Evolutionary conservation across 2,888 invertebrate species (phyloP).

Genomic region (Philaethria dido): DNA sequence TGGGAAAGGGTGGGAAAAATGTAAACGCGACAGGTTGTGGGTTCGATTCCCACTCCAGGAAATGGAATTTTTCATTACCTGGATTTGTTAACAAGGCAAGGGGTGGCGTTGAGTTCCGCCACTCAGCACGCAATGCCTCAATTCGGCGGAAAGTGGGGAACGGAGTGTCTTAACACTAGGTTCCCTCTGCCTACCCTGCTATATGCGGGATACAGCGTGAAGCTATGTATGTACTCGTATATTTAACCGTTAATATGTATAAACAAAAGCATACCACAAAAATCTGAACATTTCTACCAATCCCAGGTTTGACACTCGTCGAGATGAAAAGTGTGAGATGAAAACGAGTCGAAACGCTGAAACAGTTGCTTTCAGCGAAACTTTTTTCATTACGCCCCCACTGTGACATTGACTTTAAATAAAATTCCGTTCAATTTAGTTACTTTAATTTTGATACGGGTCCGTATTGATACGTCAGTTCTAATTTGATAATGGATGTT

Average conservation of each 20-base stretch:
- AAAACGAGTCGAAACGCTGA: slow-evolving; percentile 13
- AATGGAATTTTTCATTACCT: too few relatives aligned
- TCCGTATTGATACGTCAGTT: neutral
- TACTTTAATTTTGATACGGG: slow-evolving; percentile 1
- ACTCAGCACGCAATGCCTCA: too few relatives aligned
- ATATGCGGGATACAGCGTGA: too few relatives aligned
- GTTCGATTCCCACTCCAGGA: too few relatives aligned
- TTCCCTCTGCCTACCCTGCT: too few relatives aligned
- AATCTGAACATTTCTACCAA: neutral
- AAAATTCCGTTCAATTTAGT: slow-evolving; percentile 24
- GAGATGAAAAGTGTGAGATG: slow-evolving; percentile 21
- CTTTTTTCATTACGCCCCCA: slow-evolving; percentile 42
- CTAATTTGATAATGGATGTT: neutral
- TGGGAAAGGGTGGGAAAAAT: too few relatives aligned
- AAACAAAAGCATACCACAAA: neutral
- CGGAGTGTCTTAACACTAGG: too few relatives aligned
- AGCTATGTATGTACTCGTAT: neutral
- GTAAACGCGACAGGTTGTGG: too few relatives aligned
- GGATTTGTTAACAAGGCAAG: too few relatives aligned
- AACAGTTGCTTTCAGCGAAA: slow-evolving; percentile 32
- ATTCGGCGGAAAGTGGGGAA: too few relatives aligned
- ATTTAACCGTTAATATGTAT: too few relatives aligned
- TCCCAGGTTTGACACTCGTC: slow-evolving; percentile 29
- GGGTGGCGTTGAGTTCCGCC: too few relatives aligned
- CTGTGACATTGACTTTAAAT: slow-evolving; percentile 26